Base-by-base conservation (phyloP, 2,888 invertebrate species). In the Nowickia ferox region DNA sequence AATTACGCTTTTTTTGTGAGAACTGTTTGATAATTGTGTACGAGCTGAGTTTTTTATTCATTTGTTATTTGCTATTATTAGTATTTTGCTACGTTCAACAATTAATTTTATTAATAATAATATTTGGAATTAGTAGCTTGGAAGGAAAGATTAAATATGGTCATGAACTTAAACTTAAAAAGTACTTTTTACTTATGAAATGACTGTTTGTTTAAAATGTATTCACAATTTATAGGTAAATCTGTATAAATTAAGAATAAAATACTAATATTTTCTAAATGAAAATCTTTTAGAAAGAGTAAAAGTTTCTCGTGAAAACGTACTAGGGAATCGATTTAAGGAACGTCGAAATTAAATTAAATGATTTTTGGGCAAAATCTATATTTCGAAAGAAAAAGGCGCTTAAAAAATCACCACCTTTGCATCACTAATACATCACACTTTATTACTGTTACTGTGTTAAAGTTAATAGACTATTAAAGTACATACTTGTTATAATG, bases 391-490 rank as follows among this genome's bases (percentile, higher is more conserved):
- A 53, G 3, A 4, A 55, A 55, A 55, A 30, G 15, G 22, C 30
- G 30, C 8, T 6, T 5, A 15, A 2, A 30, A 13, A 57, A 11
- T n/a, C 59, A 6, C 30, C 30, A 30, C 6, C 30, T 6, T 30
- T 30, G 30, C 30, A 59, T 38, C 59, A 38, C 38, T 59, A 38
- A 9, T 13, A 6, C 19, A 44, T 44, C 19, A 44, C 10, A 63
- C 11, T 55, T 22, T 10, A 10, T 15, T 55, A 30, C 38, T n/a
- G 40, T 59, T 40, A 40, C 17, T 15, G 17, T 42, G 4, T 2
- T 22, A n/a, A n/a, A 30, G 59, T 19, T 42, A 59, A 51, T 15
- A 15, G 17, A 61, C 51, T 61, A 51, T 69, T 19, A 53, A 71
- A 59, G 59, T 22, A 30, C 2, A 4, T 30, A 6, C 6, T 30